These are phyloP conservation scores for Zapus hudsonius DNA, from an alignment of 2,113 vertebrate species.

Conservation along the genomic window DNA sequence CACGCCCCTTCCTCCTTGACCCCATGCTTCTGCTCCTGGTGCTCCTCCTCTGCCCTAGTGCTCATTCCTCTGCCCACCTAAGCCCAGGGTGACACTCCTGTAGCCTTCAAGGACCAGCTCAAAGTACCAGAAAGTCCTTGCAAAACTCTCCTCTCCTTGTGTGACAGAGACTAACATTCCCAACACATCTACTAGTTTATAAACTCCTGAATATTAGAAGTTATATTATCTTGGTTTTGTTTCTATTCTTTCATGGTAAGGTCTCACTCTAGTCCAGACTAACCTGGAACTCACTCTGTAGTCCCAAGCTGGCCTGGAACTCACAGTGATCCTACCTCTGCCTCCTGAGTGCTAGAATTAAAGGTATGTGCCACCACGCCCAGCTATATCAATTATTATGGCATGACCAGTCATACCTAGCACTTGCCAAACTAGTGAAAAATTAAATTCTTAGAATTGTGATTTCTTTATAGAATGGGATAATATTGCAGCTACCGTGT, in stretches of 20 bases:
- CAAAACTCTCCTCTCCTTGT: background rate
- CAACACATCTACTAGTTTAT: background rate
- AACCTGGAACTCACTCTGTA: too few relatives aligned
- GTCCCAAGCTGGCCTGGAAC: too few relatives aligned
- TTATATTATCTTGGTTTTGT: background rate
- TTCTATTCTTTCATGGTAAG: background rate
- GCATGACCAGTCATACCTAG: background rate
- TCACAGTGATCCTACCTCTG: too few relatives aligned
- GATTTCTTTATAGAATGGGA: background rate
- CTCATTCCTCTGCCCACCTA: background rate
- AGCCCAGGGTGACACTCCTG: background rate
- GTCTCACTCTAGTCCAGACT: too few relatives aligned
- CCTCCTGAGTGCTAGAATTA: too few relatives aligned
- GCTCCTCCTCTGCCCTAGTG: background rate
- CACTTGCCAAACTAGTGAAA: background rate
- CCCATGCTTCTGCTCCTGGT: background rate
- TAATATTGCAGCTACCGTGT: background rate
- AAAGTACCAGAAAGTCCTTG: background rate
- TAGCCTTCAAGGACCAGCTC: background rate
- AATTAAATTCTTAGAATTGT: background rate
- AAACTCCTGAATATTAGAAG: background rate
- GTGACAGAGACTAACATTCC: background rate
- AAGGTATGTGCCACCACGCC: too few relatives aligned
- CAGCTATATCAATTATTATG: background rate
- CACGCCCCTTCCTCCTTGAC: background rate